A percentile compares a stretch with the other conserved stretches of the same genome.
Conservation (phyloP, 2,797 vertebrate genomes). For the Onychomys arenicola region DNA sequence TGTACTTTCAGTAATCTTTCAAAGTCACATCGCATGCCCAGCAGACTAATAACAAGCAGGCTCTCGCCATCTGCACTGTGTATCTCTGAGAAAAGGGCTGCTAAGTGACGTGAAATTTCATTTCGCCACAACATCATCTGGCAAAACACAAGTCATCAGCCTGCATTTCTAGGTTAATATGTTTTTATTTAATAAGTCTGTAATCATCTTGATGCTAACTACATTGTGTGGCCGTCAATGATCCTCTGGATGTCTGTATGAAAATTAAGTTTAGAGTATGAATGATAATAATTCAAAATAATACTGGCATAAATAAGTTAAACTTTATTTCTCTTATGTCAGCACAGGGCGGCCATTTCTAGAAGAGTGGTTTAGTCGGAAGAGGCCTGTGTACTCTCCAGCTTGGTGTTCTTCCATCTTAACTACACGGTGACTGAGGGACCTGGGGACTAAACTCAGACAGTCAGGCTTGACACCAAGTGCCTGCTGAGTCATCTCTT, state of each 20-base stretch:
- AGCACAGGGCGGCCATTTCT: not conserved
- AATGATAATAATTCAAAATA: slow-evolving; percentile 61
- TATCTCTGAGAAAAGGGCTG: not conserved
- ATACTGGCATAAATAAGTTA: slow-evolving; percentile 55
- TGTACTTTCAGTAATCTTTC: slow-evolving; percentile 48
- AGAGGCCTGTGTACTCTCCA: not conserved
- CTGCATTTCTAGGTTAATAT: slow-evolving; percentile 66
- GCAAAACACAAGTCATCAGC: slow-evolving; percentile 38
- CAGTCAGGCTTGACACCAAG: not conserved
- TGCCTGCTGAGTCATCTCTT: not conserved
- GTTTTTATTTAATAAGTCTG: slow-evolving; percentile 75
- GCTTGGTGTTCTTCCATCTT: slow-evolving; percentile 9
- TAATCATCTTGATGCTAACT: slow-evolving; percentile 69
- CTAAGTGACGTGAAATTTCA: slow-evolving; percentile 63
- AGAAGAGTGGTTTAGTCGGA: not conserved
- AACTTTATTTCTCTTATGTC: slow-evolving; percentile 44
- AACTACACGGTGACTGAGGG: not conserved
- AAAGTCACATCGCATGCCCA: slow-evolving; percentile 35
- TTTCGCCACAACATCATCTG: slow-evolving; percentile 60
- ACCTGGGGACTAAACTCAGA: not conserved
- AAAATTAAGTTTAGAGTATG: slow-evolving; percentile 72
- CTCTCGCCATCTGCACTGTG: slow-evolving; percentile 3
- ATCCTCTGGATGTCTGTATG: slow-evolving; percentile 62
- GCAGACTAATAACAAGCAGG: not conserved
- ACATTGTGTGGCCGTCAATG: slow-evolving; percentile 59